Evolutionary conservation across 2,113 vertebrate genomes (phyloP).

Genomic region (Sula dactylatra): DNA sequence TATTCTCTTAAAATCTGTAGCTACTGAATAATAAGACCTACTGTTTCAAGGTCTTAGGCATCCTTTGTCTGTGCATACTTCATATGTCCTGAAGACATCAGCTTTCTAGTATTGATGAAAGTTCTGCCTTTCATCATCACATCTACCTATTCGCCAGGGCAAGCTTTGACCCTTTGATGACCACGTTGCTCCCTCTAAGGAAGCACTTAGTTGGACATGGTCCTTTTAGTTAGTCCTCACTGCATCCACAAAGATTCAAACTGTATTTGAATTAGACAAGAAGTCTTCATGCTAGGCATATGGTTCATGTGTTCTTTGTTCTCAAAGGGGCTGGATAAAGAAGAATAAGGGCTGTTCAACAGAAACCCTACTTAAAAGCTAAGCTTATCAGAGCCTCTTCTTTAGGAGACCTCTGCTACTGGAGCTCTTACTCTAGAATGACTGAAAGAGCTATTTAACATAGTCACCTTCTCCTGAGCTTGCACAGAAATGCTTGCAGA

Average conservation of each 20-base stretch:
- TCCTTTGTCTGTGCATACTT: not conserved
- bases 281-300: not conserved
- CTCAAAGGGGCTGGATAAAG: not conserved
- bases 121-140: not conserved
- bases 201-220: accelerated
- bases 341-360: not conserved
- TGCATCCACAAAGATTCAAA: not conserved
- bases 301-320: not conserved
- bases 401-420: not conserved
- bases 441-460: not conserved
- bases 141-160: not conserved
- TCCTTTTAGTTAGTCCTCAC: not conserved
- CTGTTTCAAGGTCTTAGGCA: not conserved
- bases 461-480: not conserved
- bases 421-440: not conserved
- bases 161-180: not conserved
- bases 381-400: not conserved
- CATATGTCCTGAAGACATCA: not conserved
- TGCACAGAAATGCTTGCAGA: not conserved
- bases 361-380: not conserved
- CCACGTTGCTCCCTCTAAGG: not conserved
- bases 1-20: not conserved
- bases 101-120: not conserved
- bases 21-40: not conserved
- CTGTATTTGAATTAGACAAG: not conserved